Base-by-base conservation (phyloP, 2,888 invertebrate genomes). In the Aspidiotus rigidus region DNA sequence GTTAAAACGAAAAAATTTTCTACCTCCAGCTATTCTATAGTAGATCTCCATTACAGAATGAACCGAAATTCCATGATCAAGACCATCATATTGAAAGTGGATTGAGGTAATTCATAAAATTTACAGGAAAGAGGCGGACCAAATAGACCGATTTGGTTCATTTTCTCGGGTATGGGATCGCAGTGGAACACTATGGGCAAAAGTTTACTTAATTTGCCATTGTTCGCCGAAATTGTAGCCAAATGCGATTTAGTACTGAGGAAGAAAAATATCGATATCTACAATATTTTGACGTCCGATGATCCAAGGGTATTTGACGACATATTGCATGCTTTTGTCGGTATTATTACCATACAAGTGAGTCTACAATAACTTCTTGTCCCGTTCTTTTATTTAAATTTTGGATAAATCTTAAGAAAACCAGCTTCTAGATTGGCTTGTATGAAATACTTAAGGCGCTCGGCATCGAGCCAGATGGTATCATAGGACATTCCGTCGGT, bases 141-240 rank as follows among this genome's bases (percentile, higher is more conserved):
- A n/a, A 70, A 67, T 63, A 75, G 80, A 6, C 85, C 85, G 60
- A 75, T 81, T 49, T 89, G 87, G 86, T 87, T 83, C 75, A 80
- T 87, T 17, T 87, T 85, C 78, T 84, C 87, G 70, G 88, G 88
- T 49, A 88, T 89, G 88, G 88, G 88, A 9, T 83, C 84, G 28
- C 88, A 89, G 77, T 93, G 92, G 92, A 80, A 85, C 11, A 87
- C 87, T 72, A 92, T 94, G 90, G 93, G 88, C 7, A 79, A 82
- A 8, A 82, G 86, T 57, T 82, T 93, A 61, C 84, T 93, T 84
- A 79, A 81, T 73, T 81, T 93, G 41, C 87, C 89, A 0, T 79
- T 84, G 2, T 93, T 93, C 77, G 82, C 84, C 41, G 81, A 85
- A 56, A 85, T 90, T 16, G 85, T 93, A 72, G 79, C 85, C 72